These are phyloP conservation scores for Drosophila prostipennis DNA, from an alignment of 2,888 invertebrate species.

Conservation along the genomic window DNA sequence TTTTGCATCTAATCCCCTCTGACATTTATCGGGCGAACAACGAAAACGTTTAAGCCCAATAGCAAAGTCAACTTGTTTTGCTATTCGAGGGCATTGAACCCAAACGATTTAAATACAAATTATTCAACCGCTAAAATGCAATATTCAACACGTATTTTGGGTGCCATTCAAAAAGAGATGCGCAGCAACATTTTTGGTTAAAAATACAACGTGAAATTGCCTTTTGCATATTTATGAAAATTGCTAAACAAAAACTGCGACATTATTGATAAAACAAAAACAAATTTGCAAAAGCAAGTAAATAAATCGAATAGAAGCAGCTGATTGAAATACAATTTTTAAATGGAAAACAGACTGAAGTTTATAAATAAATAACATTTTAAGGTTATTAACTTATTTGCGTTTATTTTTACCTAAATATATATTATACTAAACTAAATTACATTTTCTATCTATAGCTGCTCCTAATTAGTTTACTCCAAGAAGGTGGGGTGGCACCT, in stretches of 20 bases:
- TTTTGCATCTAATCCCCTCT: slow-evolving; percentile 35
- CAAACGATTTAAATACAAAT: slow-evolving; percentile 19
- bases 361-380: too few relatives aligned
- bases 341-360: neutral
- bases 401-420: too few relatives aligned
- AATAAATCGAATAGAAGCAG: neutral
- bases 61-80: slow-evolving; percentile 8
- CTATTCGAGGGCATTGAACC: slow-evolving; percentile 35
- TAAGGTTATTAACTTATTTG: too few relatives aligned
- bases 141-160: slow-evolving; percentile 22
- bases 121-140: slow-evolving; percentile 24
- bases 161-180: neutral
- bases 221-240: slow-evolving; percentile 22
- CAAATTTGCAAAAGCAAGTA: neutral
- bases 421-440: too few relatives aligned
- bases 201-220: slow-evolving; percentile 4
- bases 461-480: neutral
- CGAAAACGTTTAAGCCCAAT: slow-evolving; percentile 24
- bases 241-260: slow-evolving; percentile 4
- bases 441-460: neutral
- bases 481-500: neutral
- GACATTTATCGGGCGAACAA: slow-evolving; percentile 28
- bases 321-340: neutral
- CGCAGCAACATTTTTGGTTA: slow-evolving; percentile 3
- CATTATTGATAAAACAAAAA: slow-evolving; percentile 1